Evolutionary conservation across 2,888 invertebrate genomes (phyloP), one percentile per base, ranked within the genome.

Genomic region (Deilephila porcellus): DNA sequence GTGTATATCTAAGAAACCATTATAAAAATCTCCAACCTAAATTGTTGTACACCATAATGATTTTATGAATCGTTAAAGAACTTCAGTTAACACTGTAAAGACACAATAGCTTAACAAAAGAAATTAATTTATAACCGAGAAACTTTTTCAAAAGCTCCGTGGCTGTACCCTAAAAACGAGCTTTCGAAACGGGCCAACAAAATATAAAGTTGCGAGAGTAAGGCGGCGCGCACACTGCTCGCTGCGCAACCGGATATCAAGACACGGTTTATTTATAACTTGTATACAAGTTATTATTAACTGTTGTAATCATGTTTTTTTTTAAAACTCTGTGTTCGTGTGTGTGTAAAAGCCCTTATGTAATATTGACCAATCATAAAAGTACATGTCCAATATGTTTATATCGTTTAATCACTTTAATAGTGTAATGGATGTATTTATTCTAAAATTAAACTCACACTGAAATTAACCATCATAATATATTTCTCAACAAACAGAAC

Each of bases 171-270:
- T 74, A 73, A 76, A 77, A 79, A 78, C 76, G 74, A 79, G 78
- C 76, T 79, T 79, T 78, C 77, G 76, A 80, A 82, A 81, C 80
- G 80, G 74, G 78, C 74, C 74, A 73, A 76, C 76, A 77, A 77
- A 79, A 76, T 75, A 64, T 72, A 78, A 67, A 67, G 67, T 52
- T 67, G 67, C 67, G 17, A 45, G 67, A 5, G 64, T 67, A 67
- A 67, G 25, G 67, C 67, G 25, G 14, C 20, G 45, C 25, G 45
- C 67, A 67, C 67, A 67, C 19, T 56, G 45, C 52, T 45, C 67
- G 25, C 56, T 56, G n/a, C 25, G 52, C 45, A 45, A 67, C 52
- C 67, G 52, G 52, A 67, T 25, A 52, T 37, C 19, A 3, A 25
- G 14, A 25, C 67, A 45, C 64, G 7, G 3, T 25, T 63, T 19